Evolutionary conservation across 2,888 invertebrate species (phyloP).

Genomic region (Desoria tigrina): DNA sequence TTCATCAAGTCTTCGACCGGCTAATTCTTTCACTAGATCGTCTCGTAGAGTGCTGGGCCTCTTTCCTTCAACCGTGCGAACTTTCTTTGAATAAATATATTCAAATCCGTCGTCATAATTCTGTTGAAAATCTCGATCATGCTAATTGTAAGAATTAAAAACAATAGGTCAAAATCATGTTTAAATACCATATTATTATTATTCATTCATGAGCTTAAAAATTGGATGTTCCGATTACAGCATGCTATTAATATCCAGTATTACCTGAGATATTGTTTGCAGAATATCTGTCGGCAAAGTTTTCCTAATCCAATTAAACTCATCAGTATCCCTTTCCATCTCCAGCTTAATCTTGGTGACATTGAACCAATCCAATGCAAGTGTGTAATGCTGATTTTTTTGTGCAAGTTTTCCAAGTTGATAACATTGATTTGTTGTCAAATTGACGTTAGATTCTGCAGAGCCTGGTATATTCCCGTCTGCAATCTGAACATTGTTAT

Average conservation of each 20-base stretch:
- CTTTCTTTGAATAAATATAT: slow-evolving; percentile 28
- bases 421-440: slow-evolving; percentile 44
- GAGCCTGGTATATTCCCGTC: slow-evolving; percentile 28
- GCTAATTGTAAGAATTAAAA: slow-evolving; percentile 14
- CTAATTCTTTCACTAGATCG: slow-evolving; percentile 9
- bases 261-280: slow-evolving; percentile 2
- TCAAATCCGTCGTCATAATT: slow-evolving; percentile 27
- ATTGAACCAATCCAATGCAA: slow-evolving; percentile 49
- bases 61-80: slow-evolving; percentile 9
- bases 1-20: slow-evolving; percentile 19
- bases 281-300: slow-evolving; percentile 18
- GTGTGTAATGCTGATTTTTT: slow-evolving; percentile 43
- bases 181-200: too few species aligned
- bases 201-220: too few species aligned
- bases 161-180: background rate
- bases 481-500: slow-evolving; percentile 21
- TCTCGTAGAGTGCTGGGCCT: slow-evolving; percentile 21
- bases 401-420: slow-evolving; percentile 45
- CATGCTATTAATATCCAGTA: too few species aligned
- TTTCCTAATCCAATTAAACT: slow-evolving; percentile 6
- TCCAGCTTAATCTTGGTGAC: slow-evolving; percentile 35
- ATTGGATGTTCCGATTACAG: too few species aligned
- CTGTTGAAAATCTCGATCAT: slow-evolving; percentile 31
- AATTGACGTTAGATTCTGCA: slow-evolving; percentile 27
- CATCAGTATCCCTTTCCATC: slow-evolving; percentile 12